Percentiles rank a stretch among this genome's conserved stretches.
These are phyloP conservation scores for Heliangelus exortis DNA, from an alignment of 2,797 vertebrate species.

Conservation along the genomic window DNA sequence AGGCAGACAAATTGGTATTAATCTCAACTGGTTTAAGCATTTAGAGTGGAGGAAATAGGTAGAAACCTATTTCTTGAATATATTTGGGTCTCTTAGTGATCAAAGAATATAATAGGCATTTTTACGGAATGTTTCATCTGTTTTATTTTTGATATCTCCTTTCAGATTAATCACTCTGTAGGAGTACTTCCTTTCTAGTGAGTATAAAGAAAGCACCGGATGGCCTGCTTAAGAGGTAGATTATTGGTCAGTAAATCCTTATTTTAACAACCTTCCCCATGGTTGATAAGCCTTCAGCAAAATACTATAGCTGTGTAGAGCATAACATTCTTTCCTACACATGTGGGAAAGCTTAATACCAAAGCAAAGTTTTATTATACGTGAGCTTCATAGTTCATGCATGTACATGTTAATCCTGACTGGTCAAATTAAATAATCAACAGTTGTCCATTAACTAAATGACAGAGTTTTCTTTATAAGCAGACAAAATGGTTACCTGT, in stretches of 20 bases:
- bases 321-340: background rate
- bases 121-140: background rate
- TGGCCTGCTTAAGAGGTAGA: background rate
- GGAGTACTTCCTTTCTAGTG: background rate
- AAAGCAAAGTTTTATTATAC: background rate
- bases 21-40: background rate
- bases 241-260: conserved; percentile 14
- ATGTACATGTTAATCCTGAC: background rate
- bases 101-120: background rate
- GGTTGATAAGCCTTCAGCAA: background rate
- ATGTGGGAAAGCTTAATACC: background rate
- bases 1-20: background rate
- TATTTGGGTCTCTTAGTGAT: background rate
- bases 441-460: background rate
- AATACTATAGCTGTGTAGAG: background rate
- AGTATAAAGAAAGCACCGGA: background rate
- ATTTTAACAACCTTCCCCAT: background rate
- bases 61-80: background rate
- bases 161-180: background rate
- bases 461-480: background rate
- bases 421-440: background rate
- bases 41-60: background rate
- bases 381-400: background rate
- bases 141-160: background rate
- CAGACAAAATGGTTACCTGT: background rate